A percentile compares a stretch with the other conserved stretches of the same genome.
These are phyloP conservation scores for Cynocephalus volans DNA, from an alignment of 2,113 vertebrate species.

Conservation along the genomic window DNA sequence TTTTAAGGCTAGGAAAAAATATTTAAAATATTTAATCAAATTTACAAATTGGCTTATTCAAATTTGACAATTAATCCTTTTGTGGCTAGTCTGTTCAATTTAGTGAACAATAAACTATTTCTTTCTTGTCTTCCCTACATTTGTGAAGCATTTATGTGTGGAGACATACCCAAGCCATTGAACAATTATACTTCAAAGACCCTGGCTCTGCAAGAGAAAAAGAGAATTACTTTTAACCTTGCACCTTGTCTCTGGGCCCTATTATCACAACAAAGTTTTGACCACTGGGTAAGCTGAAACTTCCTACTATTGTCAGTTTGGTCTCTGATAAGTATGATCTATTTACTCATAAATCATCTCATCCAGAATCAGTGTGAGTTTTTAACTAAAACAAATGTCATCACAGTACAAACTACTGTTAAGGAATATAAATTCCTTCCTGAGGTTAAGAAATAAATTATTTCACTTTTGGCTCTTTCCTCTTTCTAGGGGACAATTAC, in stretches of 20 bases:
- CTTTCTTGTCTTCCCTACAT: background rate
- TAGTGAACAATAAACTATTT: background rate
- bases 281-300: background rate
- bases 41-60: conserved; percentile 13
- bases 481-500: background rate
- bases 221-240: conserved; percentile 57
- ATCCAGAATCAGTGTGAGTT: conserved; percentile 6
- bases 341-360: background rate
- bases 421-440: background rate
- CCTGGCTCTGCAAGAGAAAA: background rate
- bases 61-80: background rate
- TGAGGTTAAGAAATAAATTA: conserved; percentile 4
- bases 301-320: background rate
- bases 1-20: conserved; percentile 48
- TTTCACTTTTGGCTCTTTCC: background rate
- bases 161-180: background rate
- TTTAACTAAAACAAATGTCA: conserved; percentile 2
- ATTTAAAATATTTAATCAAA: background rate
- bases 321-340: background rate
- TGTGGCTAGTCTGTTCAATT: background rate
- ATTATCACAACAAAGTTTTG: conserved; percentile 21
- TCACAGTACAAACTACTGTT: background rate
- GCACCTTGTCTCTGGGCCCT: background rate
- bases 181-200: conserved; percentile 33
- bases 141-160: conserved; percentile 28